Percentiles rank a stretch among this genome's conserved stretches.
Conservation (phyloP, 2,113 vertebrate species). For the Peucedramus taeniatus region DNA sequence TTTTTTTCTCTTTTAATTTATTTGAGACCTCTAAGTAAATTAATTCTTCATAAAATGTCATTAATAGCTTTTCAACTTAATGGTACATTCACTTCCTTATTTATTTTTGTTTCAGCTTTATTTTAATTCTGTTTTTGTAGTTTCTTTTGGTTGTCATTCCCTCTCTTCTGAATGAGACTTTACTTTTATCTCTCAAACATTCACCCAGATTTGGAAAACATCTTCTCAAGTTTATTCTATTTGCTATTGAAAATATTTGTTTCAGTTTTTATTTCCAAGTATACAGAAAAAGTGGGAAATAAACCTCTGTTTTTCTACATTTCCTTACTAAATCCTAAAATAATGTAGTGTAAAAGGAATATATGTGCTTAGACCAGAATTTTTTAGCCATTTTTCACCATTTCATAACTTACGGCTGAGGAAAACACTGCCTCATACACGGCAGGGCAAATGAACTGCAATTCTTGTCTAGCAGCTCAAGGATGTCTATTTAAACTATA, state of each 20-base stretch:
- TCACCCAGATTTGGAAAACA: background rate
- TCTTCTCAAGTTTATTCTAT: background rate
- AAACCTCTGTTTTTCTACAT: background rate
- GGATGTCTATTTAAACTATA: background rate
- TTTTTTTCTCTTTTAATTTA: background rate
- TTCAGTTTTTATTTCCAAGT: background rate
- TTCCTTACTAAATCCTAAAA: background rate
- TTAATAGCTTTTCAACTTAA: background rate
- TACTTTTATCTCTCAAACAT: background rate
- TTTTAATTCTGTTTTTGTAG: background rate
- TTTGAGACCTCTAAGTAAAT: background rate
- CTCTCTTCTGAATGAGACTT: background rate
- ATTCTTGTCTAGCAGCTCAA: background rate
- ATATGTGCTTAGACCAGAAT: background rate
- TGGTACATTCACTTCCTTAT: rapidly evolving
- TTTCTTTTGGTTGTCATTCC: background rate
- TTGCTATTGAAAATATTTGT: background rate
- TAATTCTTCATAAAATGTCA: background rate
- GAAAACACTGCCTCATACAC: background rate
- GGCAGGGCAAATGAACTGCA: background rate
- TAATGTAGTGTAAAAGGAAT: background rate
- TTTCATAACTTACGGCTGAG: background rate
- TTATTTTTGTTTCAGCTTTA: background rate
- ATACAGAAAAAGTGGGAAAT: background rate
- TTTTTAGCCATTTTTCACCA: background rate